Conservation (phyloP, 1,140 invertebrate genomes). For the Whitmania pigra region DNA sequence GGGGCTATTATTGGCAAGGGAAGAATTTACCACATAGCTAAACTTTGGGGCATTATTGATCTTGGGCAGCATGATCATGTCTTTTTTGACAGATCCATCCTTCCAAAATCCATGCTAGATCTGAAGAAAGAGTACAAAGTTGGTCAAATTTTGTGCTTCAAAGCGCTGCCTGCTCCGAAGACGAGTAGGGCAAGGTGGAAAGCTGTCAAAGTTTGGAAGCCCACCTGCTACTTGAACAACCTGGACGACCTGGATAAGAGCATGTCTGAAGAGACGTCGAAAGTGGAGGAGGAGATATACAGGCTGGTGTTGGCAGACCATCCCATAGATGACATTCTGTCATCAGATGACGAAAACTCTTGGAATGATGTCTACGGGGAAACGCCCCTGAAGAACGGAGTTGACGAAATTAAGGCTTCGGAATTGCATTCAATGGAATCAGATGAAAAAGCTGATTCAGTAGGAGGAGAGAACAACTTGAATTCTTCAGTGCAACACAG, state of each 20-base stretch:
- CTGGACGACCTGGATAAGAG: conserved; percentile 28
- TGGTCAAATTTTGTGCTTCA: conserved; percentile 41
- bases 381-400: neutral
- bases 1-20: conserved; percentile 31
- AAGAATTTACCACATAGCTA: conserved; percentile 41
- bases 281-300: conserved; percentile 5
- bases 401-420: neutral
- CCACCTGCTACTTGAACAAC: neutral
- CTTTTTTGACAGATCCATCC: conserved; percentile 43
- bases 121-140: conserved; percentile 38
- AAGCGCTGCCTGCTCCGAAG: conserved; percentile 42
- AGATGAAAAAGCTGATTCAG: neutral
- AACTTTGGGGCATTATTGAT: conserved; percentile 44
- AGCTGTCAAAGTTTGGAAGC: conserved; percentile 40
- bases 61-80: conserved; percentile 44
- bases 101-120: conserved; percentile 40
- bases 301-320: neutral
- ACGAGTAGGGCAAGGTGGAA: conserved; percentile 41
- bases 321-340: neutral
- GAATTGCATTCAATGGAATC: neutral
- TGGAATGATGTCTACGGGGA: neutral
- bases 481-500: neutral
- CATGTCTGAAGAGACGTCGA: neutral
- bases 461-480: neutral
- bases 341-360: neutral